Conservation (phyloP, 1,140 invertebrate genomes). For the Plectus sambesii region DNA sequence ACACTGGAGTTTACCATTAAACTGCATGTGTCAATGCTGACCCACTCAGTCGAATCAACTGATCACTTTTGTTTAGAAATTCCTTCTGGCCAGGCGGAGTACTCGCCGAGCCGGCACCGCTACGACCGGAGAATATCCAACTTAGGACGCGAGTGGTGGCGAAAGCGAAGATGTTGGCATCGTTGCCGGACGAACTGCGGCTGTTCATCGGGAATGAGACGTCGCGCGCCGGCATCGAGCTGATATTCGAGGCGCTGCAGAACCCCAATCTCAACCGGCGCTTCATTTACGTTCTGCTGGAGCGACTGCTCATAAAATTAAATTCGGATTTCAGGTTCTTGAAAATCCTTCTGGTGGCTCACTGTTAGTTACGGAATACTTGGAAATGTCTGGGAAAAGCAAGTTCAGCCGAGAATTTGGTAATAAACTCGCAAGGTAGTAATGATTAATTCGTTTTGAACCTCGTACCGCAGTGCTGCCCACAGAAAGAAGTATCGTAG, state of each 20-base stretch:
- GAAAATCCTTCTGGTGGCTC: too few species aligned
- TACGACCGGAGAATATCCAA: slow-evolving; percentile 32
- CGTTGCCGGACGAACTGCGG: slow-evolving; percentile 67
- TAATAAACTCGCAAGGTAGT: too few species aligned
- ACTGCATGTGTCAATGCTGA: too few species aligned
- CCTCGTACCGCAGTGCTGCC: too few species aligned
- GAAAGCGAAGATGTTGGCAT: slow-evolving; percentile 36
- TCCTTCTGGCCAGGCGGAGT: slow-evolving; percentile 49
- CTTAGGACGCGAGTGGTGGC: slow-evolving; percentile 32
- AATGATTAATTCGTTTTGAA: too few species aligned
- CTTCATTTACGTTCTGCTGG: slow-evolving; percentile 71
- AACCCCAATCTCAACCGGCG: slow-evolving; percentile 69
- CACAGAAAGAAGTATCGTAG: too few species aligned
- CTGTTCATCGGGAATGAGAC: slow-evolving; percentile 82
- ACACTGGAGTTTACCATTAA: too few species aligned
- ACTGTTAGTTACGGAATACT: slow-evolving; percentile 4
- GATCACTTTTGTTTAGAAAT: slow-evolving; percentile 36
- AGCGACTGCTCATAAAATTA: slow-evolving; percentile 66
- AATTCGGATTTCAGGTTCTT: too few species aligned
- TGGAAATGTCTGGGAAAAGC: slow-evolving; percentile 4
- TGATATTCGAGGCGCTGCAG: slow-evolving; percentile 75
- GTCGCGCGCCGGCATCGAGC: slow-evolving; percentile 68
- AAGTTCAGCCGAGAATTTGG: too few species aligned
- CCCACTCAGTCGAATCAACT: slow-evolving; percentile 11
- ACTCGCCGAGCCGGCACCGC: slow-evolving; percentile 40